Base-by-base conservation (phyloP, 2,888 invertebrate genomes). In the Eumacrocentrus americanus region DNA sequence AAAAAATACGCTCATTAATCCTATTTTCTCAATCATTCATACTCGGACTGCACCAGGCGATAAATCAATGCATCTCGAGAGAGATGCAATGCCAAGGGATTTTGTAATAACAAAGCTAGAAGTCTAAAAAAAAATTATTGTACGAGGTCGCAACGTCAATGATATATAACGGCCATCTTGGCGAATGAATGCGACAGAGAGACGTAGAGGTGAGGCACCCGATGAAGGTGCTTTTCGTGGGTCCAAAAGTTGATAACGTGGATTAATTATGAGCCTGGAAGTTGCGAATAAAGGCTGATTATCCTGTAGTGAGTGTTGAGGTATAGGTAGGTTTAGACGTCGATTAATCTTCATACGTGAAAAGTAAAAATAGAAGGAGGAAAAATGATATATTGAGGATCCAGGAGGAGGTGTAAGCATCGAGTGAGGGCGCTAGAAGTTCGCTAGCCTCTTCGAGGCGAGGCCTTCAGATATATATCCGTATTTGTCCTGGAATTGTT, bases 121-220 rank as follows among this genome's bases (percentile, higher is more conserved):
- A n/a, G n/a, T n/a, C n/a, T n/a, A n/a, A n/a, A n/a, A n/a, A n/a
- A n/a, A n/a, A n/a, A n/a, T n/a, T n/a, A n/a, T n/a, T n/a, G n/a
- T n/a, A n/a, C n/a, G 48, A 52, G 12, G 22, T 42, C 62, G n/a
- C n/a, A 67, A 67, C 70, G 68, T 70, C 69, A 70, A 60, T 67
- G 64, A 66, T 60, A n/a, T n/a, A n/a, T n/a, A 69, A 61, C 67
- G 61, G 72, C 74, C 74, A 74, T 74, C 66, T 74, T 74, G 65
- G 58, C 37, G 34, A 35, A 52, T 47, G 25, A 42, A 29, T 47
- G 29, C 38, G 50, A 56, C 46, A 20, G 47, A 34, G 25, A 50
- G 44, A 42, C 25, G 34, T 11, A 57, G 40, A 54, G 37, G 51
- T 42, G 46, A 42, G 42, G 53, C 46, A 47, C 20, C 47, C 48